Conservation (phyloP, 2,113 vertebrate genomes). For the Hydrolagus affinis region DNA sequence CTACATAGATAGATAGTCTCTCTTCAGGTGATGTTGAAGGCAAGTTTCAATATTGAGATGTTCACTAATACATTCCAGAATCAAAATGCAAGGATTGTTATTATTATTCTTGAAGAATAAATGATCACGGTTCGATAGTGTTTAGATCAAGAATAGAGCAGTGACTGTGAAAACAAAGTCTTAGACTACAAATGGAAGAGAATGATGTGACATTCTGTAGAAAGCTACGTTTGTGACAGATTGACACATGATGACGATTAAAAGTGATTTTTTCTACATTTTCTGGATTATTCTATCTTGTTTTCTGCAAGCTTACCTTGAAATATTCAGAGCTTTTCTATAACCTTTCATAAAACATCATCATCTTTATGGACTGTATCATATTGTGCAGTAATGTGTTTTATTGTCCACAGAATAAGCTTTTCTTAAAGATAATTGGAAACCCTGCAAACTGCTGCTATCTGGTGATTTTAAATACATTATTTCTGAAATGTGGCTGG, state of each 20-base stretch:
- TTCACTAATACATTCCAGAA: background rate
- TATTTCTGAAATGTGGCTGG: slow-evolving; percentile 95
- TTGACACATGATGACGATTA: background rate
- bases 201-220: background rate
- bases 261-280: slow-evolving; percentile 10
- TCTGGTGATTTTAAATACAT: slow-evolving; percentile 92
- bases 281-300: slow-evolving; percentile 13
- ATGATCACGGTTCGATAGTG: background rate
- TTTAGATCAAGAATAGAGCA: background rate
- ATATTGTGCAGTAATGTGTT: slow-evolving; percentile 99
- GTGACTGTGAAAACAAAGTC: background rate
- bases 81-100: no score
- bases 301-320: slow-evolving; percentile 60
- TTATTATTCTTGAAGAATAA: no score
- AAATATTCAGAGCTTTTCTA: slow-evolving; percentile 98
- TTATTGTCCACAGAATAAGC: slow-evolving; percentile 99
- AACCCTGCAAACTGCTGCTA: slow-evolving; percentile 94
- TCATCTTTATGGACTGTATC: slow-evolving; percentile 99
- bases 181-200: background rate
- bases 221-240: background rate
- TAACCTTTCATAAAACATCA: slow-evolving; percentile 98
- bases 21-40: slow-evolving; percentile 6
- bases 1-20: background rate
- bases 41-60: background rate
- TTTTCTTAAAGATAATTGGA: slow-evolving; percentile 99